A percentile compares a stretch with the other conserved stretches of the same genome.
Conservation (phyloP, 92 coral and sea anemone species). For the Porites evermanni region DNA sequence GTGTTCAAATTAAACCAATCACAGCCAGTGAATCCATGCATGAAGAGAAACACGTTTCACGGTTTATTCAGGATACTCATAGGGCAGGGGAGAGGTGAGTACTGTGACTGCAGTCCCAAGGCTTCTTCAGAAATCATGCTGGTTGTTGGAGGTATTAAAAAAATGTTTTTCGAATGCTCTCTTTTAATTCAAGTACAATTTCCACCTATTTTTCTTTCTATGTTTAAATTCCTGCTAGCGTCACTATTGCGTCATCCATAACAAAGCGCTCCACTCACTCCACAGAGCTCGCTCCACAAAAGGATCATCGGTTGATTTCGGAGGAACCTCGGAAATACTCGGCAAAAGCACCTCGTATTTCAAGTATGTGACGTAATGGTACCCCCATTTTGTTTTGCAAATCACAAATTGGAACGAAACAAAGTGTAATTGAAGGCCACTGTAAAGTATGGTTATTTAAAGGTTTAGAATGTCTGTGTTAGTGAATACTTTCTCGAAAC, state of each 20-base stretch:
- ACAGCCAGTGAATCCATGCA: not conserved
- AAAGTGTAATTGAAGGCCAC: not conserved
- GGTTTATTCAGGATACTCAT: not conserved
- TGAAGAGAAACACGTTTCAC: not conserved
- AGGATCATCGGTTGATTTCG: not conserved
- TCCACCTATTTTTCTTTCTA: no score
- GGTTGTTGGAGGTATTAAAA: no score
- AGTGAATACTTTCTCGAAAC: slow-evolving; percentile 78
- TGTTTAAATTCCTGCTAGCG: not conserved
- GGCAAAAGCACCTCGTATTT: not conserved
- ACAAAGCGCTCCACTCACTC: no score
- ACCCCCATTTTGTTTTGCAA: not conserved
- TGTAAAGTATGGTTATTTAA: slow-evolving; percentile 18
- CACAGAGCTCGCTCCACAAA: not conserved
- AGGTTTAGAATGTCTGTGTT: slow-evolving; percentile 76
- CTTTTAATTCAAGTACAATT: no score
- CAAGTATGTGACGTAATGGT: slow-evolving; percentile 39
- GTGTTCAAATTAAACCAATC: slow-evolving; percentile 24
- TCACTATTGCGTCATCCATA: not conserved
- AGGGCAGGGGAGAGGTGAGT: not conserved
- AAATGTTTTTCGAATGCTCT: no score
- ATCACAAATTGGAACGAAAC: not conserved
- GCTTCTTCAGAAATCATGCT: no score
- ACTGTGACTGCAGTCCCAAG: not conserved
- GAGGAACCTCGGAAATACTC: slow-evolving; percentile 7